Evolutionary conservation across 2,888 invertebrate genomes (phyloP).

Genomic region (Trachelus iudaicus): DNA sequence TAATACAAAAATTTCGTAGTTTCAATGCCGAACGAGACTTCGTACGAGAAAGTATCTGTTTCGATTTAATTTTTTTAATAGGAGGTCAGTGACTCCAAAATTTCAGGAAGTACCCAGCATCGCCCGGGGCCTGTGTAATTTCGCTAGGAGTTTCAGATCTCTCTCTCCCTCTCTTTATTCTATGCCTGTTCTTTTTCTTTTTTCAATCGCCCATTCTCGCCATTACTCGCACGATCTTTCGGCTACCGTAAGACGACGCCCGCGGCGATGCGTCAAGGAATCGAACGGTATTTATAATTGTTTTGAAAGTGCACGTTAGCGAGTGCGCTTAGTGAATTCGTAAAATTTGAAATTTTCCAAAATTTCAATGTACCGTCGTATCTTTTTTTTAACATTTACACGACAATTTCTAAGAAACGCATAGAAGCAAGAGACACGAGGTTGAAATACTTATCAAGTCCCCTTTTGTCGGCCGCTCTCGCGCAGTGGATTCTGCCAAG

Average conservation of each 20-base stretch:
- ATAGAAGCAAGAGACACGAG: neutral
- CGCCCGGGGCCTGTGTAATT: neutral
- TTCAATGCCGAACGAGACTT: neutral
- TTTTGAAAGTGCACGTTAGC: neutral
- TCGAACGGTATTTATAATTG: neutral
- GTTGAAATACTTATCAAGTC: neutral
- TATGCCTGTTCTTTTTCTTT: neutral
- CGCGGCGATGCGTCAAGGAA: neutral
- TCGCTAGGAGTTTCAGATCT: neutral
- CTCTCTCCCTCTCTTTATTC: neutral
- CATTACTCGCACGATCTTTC: neutral
- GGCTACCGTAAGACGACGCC: neutral
- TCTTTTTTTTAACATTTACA: neutral
- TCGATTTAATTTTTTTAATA: neutral
- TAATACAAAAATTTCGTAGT: too few relatives aligned
- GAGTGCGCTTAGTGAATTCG: neutral
- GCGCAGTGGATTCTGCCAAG: neutral
- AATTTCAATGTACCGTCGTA: too few relatives aligned
- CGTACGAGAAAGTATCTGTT: neutral
- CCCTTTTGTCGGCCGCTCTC: neutral
- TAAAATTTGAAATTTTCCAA: neutral
- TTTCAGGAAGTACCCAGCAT: neutral
- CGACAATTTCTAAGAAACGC: neutral
- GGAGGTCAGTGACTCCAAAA: neutral
- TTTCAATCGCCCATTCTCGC: neutral